Conservation (phyloP, 2,797 vertebrate genomes). For the Liparis tanakae region DNA sequence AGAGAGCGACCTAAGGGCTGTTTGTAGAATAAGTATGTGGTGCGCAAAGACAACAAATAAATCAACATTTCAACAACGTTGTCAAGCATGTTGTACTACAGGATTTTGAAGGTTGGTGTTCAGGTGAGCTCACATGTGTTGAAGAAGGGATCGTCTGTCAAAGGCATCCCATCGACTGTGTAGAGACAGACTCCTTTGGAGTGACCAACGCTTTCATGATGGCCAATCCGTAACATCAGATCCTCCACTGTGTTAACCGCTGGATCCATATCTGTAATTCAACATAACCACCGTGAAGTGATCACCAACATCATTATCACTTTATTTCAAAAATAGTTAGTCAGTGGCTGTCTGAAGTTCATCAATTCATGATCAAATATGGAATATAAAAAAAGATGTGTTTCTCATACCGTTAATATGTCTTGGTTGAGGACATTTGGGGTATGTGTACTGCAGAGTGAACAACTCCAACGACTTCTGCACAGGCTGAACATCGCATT, state of each 20-base stretch:
- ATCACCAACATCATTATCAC: neutral
- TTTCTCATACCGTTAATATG: conserved; percentile 51
- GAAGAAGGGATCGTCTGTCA: conserved; percentile 77
- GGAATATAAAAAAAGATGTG: neutral
- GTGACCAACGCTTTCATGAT: conserved; percentile 50
- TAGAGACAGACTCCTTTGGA: conserved; percentile 68
- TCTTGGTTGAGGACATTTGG: conserved; percentile 57
- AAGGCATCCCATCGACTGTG: conserved; percentile 70
- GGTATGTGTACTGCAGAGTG: conserved; percentile 59
- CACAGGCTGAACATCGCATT: neutral
- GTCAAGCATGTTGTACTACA: too few relatives aligned
- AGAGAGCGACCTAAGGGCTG: neutral
- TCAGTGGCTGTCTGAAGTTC: neutral
- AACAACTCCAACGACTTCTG: conserved; percentile 46
- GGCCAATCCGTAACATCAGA: conserved; percentile 67
- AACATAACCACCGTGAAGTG: neutral
- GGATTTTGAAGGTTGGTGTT: neutral
- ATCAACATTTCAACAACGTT: too few relatives aligned
- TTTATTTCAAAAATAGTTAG: neutral
- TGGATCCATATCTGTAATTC: conserved; percentile 64
- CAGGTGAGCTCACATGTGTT: conserved; percentile 70
- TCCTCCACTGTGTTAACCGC: conserved; percentile 73
- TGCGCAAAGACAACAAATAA: too few relatives aligned
- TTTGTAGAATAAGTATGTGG: too few relatives aligned
- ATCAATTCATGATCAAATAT: neutral